Conservation (phyloP, 2,888 invertebrate genomes). For the Aleiodes alternator region DNA sequence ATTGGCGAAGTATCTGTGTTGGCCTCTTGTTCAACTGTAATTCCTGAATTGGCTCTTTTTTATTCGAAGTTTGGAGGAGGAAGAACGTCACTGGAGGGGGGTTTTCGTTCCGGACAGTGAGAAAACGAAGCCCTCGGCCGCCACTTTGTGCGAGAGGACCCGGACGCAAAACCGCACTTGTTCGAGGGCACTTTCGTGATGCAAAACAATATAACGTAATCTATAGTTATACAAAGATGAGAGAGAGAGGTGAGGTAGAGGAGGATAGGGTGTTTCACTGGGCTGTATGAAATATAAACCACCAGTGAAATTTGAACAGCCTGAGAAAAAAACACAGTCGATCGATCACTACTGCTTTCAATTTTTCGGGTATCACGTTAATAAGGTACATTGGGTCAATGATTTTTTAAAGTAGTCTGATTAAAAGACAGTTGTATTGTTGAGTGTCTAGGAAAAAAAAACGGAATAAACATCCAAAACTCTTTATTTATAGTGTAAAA, state of each 20-base stretch:
- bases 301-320: constrained; percentile 74
- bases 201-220: constrained; percentile 68
- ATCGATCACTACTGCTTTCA: constrained; percentile 19
- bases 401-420: too few relatives aligned
- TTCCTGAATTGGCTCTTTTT: constrained; percentile 16
- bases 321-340: constrained; percentile 70
- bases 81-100: background rate
- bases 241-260: constrained; percentile 60
- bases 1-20: constrained; percentile 8
- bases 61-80: constrained; percentile 7
- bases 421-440: too few relatives aligned
- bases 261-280: constrained; percentile 61
- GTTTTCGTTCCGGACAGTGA: constrained; percentile 14
- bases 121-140: constrained; percentile 58
- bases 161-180: constrained; percentile 74
- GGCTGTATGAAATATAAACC: constrained; percentile 76
- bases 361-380: constrained; percentile 32
- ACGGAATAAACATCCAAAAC: too few relatives aligned
- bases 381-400: background rate
- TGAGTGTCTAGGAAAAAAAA: too few relatives aligned
- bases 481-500: too few relatives aligned
- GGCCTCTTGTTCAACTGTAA: constrained; percentile 28
- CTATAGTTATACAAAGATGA: constrained; percentile 48
- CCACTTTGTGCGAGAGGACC: constrained; percentile 50
- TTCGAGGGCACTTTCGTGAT: constrained; percentile 61